Percentiles rank a stretch among this genome's conserved stretches.
These are phyloP conservation scores for Hyles vespertilio DNA, from an alignment of 1,140 invertebrate species.

Conservation along the genomic window DNA sequence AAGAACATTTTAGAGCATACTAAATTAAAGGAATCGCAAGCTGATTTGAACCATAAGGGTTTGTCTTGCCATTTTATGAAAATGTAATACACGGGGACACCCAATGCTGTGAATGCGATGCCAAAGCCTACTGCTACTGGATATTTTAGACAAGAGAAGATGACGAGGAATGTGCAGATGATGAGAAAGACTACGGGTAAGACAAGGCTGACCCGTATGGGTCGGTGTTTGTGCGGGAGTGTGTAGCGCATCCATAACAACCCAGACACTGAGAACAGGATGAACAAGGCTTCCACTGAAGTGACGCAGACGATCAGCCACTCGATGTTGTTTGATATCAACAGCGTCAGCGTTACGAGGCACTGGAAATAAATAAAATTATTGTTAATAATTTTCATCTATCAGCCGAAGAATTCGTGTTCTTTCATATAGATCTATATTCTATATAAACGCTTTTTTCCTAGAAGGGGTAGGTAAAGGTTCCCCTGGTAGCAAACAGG, in stretches of 20 bases:
- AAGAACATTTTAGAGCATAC: conserved; percentile 85
- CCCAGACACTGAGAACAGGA: conserved; percentile 90
- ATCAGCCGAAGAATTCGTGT: too few relatives aligned
- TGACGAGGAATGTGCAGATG: conserved; percentile 90
- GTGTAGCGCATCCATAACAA: conserved; percentile 91
- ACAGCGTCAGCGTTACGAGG: conserved; percentile 85
- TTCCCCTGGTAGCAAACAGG: too few relatives aligned
- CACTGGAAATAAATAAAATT: conserved; percentile 78
- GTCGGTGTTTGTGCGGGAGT: conserved; percentile 83
- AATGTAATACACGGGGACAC: conserved; percentile 91
- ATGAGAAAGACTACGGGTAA: conserved; percentile 90
- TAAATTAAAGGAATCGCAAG: conserved; percentile 80
- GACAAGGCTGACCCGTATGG: conserved; percentile 85
- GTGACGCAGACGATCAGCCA: conserved; percentile 95
- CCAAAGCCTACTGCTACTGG: conserved; percentile 91
- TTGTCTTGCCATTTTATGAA: conserved; percentile 92
- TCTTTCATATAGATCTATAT: too few relatives aligned
- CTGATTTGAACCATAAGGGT: conserved; percentile 74
- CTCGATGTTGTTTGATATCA: conserved; percentile 92
- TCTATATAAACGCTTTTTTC: too few relatives aligned
- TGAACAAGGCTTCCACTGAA: conserved; percentile 96
- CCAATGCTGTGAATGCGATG: conserved; percentile 83
- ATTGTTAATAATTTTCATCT: conserved; percentile 1
- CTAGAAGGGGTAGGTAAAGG: too few relatives aligned
- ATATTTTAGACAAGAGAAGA: conserved; percentile 84